Evolutionary conservation across 2,888 invertebrate species (phyloP).

Genomic region (Dinocampus coccinellae): DNA sequence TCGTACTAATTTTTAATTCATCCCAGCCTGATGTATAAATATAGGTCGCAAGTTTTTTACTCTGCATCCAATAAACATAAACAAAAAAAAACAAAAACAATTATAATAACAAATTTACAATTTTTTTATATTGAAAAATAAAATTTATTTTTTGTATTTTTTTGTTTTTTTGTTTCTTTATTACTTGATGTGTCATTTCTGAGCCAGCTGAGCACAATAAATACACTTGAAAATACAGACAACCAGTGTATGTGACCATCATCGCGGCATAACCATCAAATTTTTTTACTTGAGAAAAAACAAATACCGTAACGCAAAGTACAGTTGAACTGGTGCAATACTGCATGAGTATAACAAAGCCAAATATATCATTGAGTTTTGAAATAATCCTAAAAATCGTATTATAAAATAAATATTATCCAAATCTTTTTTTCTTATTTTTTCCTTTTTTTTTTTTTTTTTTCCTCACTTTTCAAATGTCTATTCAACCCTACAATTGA

Average conservation of each 20-base stretch:
- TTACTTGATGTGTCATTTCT: slow-evolving; percentile 50
- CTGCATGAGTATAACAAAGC: slow-evolving; percentile 41
- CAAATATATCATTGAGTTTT: slow-evolving; percentile 37
- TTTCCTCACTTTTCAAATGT: neutral
- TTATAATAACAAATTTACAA: neutral
- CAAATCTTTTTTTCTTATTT: neutral
- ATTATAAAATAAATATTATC: slow-evolving; percentile 1
- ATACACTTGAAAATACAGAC: slow-evolving; percentile 50
- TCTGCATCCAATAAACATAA: slow-evolving; percentile 36
- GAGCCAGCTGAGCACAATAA: slow-evolving; percentile 57
- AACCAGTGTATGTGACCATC: slow-evolving; percentile 36
- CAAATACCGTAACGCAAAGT: slow-evolving; percentile 41
- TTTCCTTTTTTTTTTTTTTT: neutral
- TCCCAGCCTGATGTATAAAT: slow-evolving; percentile 40
- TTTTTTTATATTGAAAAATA: no score
- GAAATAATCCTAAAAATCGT: slow-evolving; percentile 20
- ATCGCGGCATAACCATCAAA: slow-evolving; percentile 36
- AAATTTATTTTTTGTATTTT: no score
- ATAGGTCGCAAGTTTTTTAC: slow-evolving; percentile 34
- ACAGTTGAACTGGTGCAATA: slow-evolving; percentile 43
- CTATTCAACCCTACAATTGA: neutral
- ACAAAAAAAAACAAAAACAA: neutral
- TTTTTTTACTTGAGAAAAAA: slow-evolving; percentile 38
- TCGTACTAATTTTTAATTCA: slow-evolving; percentile 25
- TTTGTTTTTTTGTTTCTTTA: neutral